Evolutionary conservation across 2,888 invertebrate species (phyloP), one percentile per base, ranked within the genome.

Genomic region (Netelia inedita): DNA sequence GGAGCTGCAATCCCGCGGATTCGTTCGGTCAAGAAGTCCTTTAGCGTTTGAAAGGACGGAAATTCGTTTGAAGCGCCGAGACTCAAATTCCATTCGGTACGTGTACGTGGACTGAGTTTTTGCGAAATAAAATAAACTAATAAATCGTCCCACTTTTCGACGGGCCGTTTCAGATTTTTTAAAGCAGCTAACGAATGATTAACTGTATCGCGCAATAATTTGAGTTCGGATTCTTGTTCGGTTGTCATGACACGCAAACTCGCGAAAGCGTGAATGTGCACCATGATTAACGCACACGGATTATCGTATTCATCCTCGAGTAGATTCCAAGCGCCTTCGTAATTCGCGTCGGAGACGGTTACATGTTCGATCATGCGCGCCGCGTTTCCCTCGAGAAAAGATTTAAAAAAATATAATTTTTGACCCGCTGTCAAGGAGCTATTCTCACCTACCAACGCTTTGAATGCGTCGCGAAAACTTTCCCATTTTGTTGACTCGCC

Each of bases 391-490:
- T 53, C 35, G 19, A 65, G 53, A 35, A 65, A 65, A 1, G 21
- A 50, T 41, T 76, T 80, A 21, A 80, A 46, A 63, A 78, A 78
- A 82, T 78, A 68, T 8, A 85, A 43, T 59, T 23, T 55, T 71
- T 71, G 71, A 11, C 28, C 46, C 16, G 61, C 8, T 2, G 50
- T 28, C 9, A 78, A 19, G 19, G 66, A 41, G 11, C 2, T 21
- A 57, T 66, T 66, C 75, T 75, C 55, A 57, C 65, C 66, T 11
- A 75, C 75, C 19, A 75, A 11, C 8, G 66, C 50, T 35, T 63
- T 50, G 19, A 74, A 74, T n/a, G 63, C 50, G 19, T 74, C 74
- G 21, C 63, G 63, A 57, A 75, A 75, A 35, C 23, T 41, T 21
- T 66, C 57, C 75, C 75, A 75, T 11, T 16, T n/a, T 2, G 75